Conservation (phyloP, 1,140 invertebrate species). For the Sitophilus oryzae region DNA sequence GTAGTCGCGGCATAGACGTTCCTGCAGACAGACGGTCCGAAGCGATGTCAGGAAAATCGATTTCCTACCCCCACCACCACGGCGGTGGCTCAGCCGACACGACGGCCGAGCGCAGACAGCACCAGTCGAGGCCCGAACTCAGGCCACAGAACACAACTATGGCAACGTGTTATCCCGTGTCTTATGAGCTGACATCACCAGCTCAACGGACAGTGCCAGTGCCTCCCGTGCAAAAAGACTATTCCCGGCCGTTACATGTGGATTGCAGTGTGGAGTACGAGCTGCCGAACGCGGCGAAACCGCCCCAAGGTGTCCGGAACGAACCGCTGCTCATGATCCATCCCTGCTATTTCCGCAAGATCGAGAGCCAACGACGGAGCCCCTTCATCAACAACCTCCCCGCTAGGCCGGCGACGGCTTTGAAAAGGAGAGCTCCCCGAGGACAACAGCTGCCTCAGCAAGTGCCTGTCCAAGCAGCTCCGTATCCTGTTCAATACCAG, state of each 20-base stretch:
- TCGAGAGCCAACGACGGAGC: constrained; percentile 67
- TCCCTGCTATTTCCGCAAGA: constrained; percentile 76
- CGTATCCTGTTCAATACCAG: constrained; percentile 42
- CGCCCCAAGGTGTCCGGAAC: constrained; percentile 65
- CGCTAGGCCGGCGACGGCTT: constrained; percentile 41
- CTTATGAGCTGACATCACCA: constrained; percentile 38
- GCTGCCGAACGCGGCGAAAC: constrained; percentile 72
- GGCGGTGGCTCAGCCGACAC: constrained; percentile 9
- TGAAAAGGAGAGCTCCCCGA: constrained; percentile 34
- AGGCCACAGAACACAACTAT: constrained; percentile 33
- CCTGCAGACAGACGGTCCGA: constrained; percentile 34
- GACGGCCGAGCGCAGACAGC: constrained; percentile 11
- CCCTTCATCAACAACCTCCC: constrained; percentile 69
- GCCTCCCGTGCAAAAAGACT: constrained; percentile 58
- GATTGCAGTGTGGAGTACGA: constrained; percentile 82
- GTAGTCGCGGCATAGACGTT: constrained; percentile 38
- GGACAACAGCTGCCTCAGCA: constrained; percentile 36
- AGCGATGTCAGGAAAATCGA: constrained; percentile 38
- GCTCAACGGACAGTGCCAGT: constrained; percentile 34
- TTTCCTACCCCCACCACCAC: constrained; percentile 42
- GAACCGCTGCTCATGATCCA: constrained; percentile 78
- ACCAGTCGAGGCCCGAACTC: constrained; percentile 40
- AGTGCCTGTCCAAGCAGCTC: constrained; percentile 43
- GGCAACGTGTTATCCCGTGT: constrained; percentile 40
- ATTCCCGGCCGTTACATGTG: constrained; percentile 70